Conservation (phyloP, 2,888 invertebrate genomes). For the Phoronis australis region DNA sequence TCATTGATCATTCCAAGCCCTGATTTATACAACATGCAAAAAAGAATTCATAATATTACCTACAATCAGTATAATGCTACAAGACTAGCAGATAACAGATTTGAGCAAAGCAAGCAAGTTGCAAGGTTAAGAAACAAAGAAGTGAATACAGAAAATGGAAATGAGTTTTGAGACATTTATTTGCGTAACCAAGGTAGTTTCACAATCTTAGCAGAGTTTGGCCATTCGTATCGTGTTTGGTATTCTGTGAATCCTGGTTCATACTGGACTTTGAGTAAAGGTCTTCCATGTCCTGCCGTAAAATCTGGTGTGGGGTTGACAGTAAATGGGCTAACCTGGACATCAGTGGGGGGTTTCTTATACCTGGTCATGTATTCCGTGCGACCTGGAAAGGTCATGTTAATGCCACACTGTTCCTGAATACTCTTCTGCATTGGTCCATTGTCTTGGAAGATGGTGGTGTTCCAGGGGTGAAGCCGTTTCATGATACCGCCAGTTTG, state of each 20-base stretch:
- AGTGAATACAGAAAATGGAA: no score
- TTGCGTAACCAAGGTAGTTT: slow-evolving; percentile 44
- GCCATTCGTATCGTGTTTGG: slow-evolving; percentile 46
- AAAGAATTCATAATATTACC: no score
- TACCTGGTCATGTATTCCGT: slow-evolving; percentile 47
- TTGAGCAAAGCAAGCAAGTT: no score
- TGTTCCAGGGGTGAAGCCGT: not conserved
- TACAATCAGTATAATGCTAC: no score
- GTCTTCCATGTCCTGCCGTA: slow-evolving; percentile 34
- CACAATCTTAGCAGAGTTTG: slow-evolving; percentile 40
- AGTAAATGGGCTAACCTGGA: slow-evolving; percentile 32
- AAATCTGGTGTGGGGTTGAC: slow-evolving; percentile 50
- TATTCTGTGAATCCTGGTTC: slow-evolving; percentile 41
- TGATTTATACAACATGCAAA: no score
- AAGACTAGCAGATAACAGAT: no score
- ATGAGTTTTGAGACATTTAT: no score
- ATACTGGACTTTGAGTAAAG: slow-evolving; percentile 25
- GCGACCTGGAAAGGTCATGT: slow-evolving; percentile 44
- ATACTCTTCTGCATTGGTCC: slow-evolving; percentile 27
- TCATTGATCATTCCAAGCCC: no score
- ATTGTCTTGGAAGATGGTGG: slow-evolving; percentile 5
- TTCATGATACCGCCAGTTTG: not conserved
- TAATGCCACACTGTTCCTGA: slow-evolving; percentile 51
- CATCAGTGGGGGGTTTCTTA: slow-evolving; percentile 24
- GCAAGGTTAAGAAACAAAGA: no score